Evolutionary conservation across 2,888 invertebrate species (phyloP), one percentile per base, ranked within the genome.

Genomic region (Drosophila ezoana): DNA sequence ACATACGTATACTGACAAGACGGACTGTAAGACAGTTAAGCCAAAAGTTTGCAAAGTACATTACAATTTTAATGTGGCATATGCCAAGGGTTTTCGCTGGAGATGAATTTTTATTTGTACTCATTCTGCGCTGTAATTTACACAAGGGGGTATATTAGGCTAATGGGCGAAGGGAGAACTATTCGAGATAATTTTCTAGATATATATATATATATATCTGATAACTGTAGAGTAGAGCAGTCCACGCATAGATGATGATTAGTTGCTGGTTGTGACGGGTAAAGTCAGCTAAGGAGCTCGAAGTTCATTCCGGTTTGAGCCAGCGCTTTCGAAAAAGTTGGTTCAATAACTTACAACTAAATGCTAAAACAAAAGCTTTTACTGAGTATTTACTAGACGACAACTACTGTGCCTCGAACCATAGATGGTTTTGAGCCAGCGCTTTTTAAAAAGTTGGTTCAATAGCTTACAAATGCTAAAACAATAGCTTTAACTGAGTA

Each of bases 11-110:
- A 53, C 74, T 74, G 74, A 56, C 66, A 75, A 61, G 61, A 61
- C 61, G 37, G 20, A 57, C 60, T 53, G 59, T 54, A 44, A 70
- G 73, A 61, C 60, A 54, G 48, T 71, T 9, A 44, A 60, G 54
- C 47, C 28, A 58, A 61, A 75, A 67, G 58, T 76, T 76, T 69
- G 35, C 68, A 68, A 75, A 75, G 76, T 72, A 72, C 75, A 75
- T 72, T 76, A 75, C 53, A 40, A 65, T 57, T 75, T 75, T 35
- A 52, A 41, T 59, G 16, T 40, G 41, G 59, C 60, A 59, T 60
- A 61, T 75, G 75, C 57, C 67, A 75, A 72, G 59, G 71, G 48
- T 59, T 49, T 61, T 23, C 14, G 57, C 45, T 18, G 16, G 35
- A 53, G 66, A 63, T 75, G 59, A 65, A 60, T 71, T 77, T 73